A percentile compares a stretch with the other conserved stretches of the same genome.
Evolutionary conservation across 1,140 invertebrate genomes (phyloP).

Genomic region (Heliothis subflexa): DNA sequence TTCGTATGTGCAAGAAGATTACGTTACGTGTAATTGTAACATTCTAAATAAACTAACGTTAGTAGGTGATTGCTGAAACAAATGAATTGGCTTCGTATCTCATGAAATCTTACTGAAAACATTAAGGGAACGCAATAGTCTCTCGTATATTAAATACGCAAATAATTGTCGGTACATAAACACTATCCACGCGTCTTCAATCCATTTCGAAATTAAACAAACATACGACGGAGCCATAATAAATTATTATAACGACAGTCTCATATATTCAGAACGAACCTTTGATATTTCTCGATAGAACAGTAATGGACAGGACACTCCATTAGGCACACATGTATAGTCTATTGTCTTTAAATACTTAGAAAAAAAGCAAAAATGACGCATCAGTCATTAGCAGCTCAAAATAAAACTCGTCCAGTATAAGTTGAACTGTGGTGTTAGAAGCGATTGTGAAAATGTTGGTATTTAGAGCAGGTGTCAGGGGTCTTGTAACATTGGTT

Average conservation of each 20-base stretch:
- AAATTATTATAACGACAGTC: conserved; percentile 33
- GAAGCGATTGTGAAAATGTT: conserved; percentile 5
- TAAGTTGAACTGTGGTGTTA: conserved; percentile 45
- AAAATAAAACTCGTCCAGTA: conserved; percentile 52
- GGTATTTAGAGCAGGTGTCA: conserved; percentile 56
- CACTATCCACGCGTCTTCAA: conserved; percentile 1
- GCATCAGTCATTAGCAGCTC: conserved; percentile 63
- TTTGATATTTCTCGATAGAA: conserved; percentile 32
- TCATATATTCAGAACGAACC: conserved; percentile 7
- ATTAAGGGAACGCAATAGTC: neutral
- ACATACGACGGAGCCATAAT: conserved; percentile 11
- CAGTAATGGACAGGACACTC: conserved; percentile 36
- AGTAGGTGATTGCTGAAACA: neutral
- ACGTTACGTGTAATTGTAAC: no score
- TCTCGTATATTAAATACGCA: conserved; percentile 17
- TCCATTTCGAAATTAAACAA: conserved; percentile 1
- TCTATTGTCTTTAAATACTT: conserved; percentile 61
- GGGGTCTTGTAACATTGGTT: conserved; percentile 45
- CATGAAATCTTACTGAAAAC: neutral
- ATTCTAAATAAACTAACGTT: no score
- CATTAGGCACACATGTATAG: conserved; percentile 52
- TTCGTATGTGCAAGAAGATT: no score
- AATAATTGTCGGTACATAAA: conserved; percentile 32
- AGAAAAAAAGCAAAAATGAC: conserved; percentile 58
- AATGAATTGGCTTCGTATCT: conserved; percentile 8